Evolutionary conservation across 2,888 invertebrate genomes (phyloP).

Genomic region (Tachina fera): DNA sequence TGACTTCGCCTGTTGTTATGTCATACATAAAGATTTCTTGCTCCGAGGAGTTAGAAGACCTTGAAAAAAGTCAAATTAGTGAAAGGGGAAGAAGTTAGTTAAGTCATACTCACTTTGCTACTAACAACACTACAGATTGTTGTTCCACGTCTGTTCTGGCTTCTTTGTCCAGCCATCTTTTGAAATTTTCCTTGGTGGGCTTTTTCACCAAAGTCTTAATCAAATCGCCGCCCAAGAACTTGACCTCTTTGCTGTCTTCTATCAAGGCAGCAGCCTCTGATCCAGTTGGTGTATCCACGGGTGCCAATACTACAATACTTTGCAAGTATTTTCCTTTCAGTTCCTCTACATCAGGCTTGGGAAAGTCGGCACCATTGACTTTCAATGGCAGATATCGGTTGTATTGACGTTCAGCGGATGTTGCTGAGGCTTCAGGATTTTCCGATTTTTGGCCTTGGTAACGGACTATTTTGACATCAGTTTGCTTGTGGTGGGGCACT

Average conservation of each 20-base stretch:
- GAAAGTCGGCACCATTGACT: conserved; percentile 93
- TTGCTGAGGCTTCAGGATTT: conserved; percentile 88
- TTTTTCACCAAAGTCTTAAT: conserved; percentile 90
- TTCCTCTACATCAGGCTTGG: conserved; percentile 90
- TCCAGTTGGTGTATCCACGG: conserved; percentile 86
- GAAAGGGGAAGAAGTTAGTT: neutral
- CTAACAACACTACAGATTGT: conserved; percentile 92
- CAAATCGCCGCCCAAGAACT: conserved; percentile 89
- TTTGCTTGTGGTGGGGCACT: conserved; percentile 85
- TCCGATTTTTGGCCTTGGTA: conserved; percentile 90
- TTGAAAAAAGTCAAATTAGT: conserved; percentile 55
- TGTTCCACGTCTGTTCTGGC: conserved; percentile 88
- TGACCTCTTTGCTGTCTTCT: conserved; percentile 87
- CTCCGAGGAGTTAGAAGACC: conserved; percentile 82
- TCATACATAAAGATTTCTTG: conserved; percentile 95
- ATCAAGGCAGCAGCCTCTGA: conserved; percentile 84
- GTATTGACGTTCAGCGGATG: conserved; percentile 89
- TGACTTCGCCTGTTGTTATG: conserved; percentile 88
- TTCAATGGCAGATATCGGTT: conserved; percentile 93
- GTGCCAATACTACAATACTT: conserved; percentile 93
- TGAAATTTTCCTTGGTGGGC: conserved; percentile 90
- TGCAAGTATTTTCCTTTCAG: conserved; percentile 90
- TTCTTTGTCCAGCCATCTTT: conserved; percentile 91
- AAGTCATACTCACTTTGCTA: conserved; percentile 88
- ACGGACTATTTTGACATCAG: conserved; percentile 93